Conservation (phyloP, 1,140 invertebrate species). For the Apis florea region DNA sequence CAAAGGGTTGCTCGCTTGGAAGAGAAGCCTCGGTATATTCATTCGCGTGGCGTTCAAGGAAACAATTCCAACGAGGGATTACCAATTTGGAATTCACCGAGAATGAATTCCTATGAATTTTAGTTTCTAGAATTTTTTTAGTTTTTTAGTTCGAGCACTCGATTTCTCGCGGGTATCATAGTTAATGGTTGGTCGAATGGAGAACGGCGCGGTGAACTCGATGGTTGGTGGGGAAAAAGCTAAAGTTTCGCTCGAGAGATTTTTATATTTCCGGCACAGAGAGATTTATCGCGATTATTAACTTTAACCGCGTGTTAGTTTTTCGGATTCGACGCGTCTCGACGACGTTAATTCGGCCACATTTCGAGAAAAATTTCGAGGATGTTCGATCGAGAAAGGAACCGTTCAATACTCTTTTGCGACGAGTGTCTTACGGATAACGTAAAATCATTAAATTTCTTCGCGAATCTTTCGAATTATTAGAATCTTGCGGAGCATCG, state of each 20-base stretch:
- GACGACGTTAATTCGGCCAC: slow-evolving; percentile 51
- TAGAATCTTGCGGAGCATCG: too few species aligned
- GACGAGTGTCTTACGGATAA: too few species aligned
- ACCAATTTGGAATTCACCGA: not conserved
- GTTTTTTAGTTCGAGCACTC: not conserved
- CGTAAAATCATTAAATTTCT: too few species aligned
- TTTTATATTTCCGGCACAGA: not conserved
- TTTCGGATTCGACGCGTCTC: slow-evolving; percentile 22
- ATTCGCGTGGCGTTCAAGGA: not conserved
- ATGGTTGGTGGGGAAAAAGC: too few species aligned
- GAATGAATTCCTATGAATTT: not conserved
- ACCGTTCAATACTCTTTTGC: too few species aligned
- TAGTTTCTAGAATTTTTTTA: not conserved
- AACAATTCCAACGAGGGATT: not conserved
- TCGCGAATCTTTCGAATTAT: too few species aligned
- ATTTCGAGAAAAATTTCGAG: slow-evolving; percentile 51
- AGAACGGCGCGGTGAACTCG: not conserved
- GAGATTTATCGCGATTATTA: slow-evolving; percentile 32
- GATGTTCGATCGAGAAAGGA: too few species aligned
- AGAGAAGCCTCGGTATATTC: not conserved
- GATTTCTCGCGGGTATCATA: not conserved
- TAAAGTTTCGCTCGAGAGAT: not conserved
- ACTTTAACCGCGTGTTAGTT: not conserved
- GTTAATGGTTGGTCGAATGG: slow-evolving; percentile 11
- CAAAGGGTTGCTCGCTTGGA: too few species aligned